Base-by-base conservation (phyloP, 2,113 vertebrate genomes). In the Rhinoderma darwinii region DNA sequence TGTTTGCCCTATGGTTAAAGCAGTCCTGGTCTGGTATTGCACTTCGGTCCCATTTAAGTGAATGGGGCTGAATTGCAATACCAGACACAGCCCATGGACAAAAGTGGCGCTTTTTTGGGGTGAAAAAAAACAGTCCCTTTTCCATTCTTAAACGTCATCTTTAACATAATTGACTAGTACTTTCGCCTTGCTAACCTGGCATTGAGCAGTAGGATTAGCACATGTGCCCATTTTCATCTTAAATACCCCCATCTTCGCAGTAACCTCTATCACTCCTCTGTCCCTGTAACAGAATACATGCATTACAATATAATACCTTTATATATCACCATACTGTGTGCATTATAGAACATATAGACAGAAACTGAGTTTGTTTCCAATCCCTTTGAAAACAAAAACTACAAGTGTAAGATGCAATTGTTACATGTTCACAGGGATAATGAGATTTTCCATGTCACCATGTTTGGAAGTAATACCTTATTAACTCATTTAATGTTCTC, bases 391-490 rank as follows among this genome's bases (percentile, higher is more conserved):
- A 84, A 73, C 22, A 8, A 7, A 73, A 54, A 66, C 61, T 70
- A 82, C 12, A 63, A 66, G 18, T 30, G 18, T 32, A 56, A 54
- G 66, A 54, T 84, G 5, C 2, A 12, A 25, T 73, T 84, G 66
- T 54, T 37, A 51, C 11, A 70, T 73, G 32, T 84, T 72, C 63
- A 41, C 73, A 66, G 54, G 27, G 39, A 66, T 50, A 86, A 86
- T 79, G 43, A 86, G 50, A 86, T 86, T 70, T 86, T 79, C 75
- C 61, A 54, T 86, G 75, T 86, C 39, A 30, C 84, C 50, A 86
- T 56, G 83, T 77, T 75, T 63, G 76, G 84, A 50, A 56, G 35
- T 68, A 79, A 70, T 79, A 51, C 59, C 56, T 79, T 79, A 79
- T 86, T 79, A 86, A 79, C 76, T 47, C 61, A 77, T 78, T 80